These are phyloP conservation scores for Epinotia demarniana DNA, from an alignment of 2,888 invertebrate species.

Conservation along the genomic window DNA sequence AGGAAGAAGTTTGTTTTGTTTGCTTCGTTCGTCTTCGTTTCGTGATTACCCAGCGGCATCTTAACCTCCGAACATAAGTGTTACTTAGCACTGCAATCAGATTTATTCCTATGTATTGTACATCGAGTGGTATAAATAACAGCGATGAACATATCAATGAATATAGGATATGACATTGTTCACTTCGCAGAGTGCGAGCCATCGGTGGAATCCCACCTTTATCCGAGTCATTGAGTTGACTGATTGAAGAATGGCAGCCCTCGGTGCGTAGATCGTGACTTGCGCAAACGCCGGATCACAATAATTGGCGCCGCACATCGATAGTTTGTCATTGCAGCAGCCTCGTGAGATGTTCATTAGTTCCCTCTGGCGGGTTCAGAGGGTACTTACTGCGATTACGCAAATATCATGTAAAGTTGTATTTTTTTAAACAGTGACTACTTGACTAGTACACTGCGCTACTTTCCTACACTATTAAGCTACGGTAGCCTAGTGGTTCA, in stretches of 20 bases:
- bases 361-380: conserved; percentile 28
- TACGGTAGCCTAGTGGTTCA: too few species aligned
- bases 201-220: neutral
- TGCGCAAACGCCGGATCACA: conserved; percentile 36
- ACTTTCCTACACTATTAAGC: too few species aligned
- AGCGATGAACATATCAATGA: neutral
- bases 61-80: too few species aligned
- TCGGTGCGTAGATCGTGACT: conserved; percentile 39
- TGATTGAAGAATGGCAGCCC: conserved; percentile 16
- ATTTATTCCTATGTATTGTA: too few species aligned
- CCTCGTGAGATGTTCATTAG: conserved; percentile 27
- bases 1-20: too few species aligned
- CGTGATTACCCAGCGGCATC: neutral
- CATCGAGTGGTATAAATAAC: neutral
- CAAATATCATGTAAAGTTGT: neutral
- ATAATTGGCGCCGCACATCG: conserved; percentile 33
- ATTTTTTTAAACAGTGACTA: too few species aligned
- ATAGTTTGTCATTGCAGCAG: conserved; percentile 29
- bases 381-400: conserved; percentile 10
- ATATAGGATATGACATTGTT: neutral
- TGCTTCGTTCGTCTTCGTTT: neutral
- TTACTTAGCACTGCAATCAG: too few species aligned
- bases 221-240: neutral
- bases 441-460: too few species aligned
- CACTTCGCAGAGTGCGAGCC: neutral